Percentiles rank a stretch among this genome's conserved stretches.
These are phyloP conservation scores for Myotis pilosus DNA, from an alignment of 2,797 vertebrate species.

Conservation along the genomic window DNA sequence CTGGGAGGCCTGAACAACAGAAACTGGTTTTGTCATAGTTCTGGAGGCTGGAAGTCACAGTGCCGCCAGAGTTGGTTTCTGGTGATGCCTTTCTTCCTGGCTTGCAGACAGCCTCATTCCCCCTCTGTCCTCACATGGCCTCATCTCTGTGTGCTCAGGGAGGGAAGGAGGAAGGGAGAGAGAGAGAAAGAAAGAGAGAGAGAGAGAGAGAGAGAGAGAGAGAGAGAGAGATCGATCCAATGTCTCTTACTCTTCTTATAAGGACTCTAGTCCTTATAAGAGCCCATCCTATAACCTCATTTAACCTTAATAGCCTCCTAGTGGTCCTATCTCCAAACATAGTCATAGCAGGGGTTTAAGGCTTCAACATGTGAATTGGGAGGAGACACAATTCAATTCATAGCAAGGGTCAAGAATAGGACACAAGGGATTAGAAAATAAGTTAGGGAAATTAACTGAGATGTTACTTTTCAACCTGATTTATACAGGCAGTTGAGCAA, in stretches of 20 bases:
- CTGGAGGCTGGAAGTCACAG: background rate
- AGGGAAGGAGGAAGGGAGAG: background rate
- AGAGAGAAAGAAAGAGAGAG: background rate
- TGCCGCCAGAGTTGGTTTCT: background rate
- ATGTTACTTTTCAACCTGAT: conserved; percentile 19
- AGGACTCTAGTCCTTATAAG: background rate
- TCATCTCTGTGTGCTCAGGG: background rate
- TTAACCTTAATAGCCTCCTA: background rate
- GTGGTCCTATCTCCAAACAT: background rate
- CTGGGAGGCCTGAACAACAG: background rate
- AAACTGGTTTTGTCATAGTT: background rate
- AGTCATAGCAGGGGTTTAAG: background rate
- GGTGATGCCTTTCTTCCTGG: background rate
- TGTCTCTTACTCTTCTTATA: background rate
- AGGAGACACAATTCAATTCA: background rate
- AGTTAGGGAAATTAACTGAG: background rate
- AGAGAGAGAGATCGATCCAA: background rate
- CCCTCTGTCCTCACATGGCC: background rate
- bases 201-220: background rate
- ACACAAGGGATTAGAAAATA: background rate
- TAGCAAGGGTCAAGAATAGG: background rate
- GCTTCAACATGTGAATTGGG: background rate
- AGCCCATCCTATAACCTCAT: background rate
- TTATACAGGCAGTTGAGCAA: background rate
- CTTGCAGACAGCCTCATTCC: background rate